phyloP scores from a whole-genome alignment of 2,113 vertebrate species.

The Oryzias melastigma region DNA sequence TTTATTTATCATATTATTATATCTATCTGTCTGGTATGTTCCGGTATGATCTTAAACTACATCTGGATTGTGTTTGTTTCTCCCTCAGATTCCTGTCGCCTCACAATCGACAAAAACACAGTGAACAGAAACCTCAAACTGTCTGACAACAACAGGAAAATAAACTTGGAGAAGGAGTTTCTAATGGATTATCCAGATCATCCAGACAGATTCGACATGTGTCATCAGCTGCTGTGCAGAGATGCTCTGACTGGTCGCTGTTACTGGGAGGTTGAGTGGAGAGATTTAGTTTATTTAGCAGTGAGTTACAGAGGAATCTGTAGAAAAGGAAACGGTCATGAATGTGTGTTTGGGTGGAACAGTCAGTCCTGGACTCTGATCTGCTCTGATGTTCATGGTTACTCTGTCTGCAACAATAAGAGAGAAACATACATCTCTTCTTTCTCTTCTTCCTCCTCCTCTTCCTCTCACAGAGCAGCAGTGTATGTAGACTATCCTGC shows the following conservation, averaged over 20 bases:
- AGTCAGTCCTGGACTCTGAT: not conserved
- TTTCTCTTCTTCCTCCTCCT: no score
- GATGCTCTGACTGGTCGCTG: not conserved
- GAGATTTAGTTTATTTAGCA: not conserved
- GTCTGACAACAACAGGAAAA: no score
- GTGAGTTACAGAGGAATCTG: not conserved
- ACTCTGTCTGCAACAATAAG: not conserved
- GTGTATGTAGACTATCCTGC: no score
- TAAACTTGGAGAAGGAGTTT: no score
- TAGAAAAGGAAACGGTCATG: not conserved
- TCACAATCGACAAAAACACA: no score
- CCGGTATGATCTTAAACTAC: no score
- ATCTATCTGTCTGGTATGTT: no score
- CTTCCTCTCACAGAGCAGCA: no score
- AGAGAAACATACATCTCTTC: not conserved
- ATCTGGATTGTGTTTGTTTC: no score
- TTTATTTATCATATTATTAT: no score
- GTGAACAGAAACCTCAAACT: no score
- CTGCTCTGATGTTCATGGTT: not conserved
- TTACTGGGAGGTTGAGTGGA: constrained; percentile 6
- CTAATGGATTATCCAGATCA: not conserved
- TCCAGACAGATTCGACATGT: not conserved
- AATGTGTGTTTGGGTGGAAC: not conserved
- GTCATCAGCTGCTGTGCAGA: constrained; percentile 2
- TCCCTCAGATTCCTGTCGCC: no score